These are phyloP conservation scores for Chrysolina oricalcia DNA, from an alignment of 2,888 invertebrate species.

Conservation along the genomic window DNA sequence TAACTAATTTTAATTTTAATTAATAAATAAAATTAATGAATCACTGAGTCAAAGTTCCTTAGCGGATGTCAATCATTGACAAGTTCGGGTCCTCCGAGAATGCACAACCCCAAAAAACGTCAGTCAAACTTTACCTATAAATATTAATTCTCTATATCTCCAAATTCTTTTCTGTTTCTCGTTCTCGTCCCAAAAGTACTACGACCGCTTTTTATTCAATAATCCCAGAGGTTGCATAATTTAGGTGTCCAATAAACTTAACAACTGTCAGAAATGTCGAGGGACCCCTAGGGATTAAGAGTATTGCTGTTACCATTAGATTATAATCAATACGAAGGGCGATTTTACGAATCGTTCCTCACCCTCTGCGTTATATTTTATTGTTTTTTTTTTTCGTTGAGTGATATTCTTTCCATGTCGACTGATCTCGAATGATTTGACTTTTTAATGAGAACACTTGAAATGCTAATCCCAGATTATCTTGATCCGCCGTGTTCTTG, in stretches of 20 bases:
- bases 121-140: constrained; percentile 2
- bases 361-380: constrained; percentile 36
- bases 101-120: neutral
- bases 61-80: no score
- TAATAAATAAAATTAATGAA: no score
- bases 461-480: constrained; percentile 10
- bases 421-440: constrained; percentile 6
- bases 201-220: constrained; percentile 6
- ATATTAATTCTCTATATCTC: neutral
- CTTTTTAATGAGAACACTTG: constrained; percentile 5
- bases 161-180: neutral
- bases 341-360: constrained; percentile 50
- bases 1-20: no score
- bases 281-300: constrained; percentile 43
- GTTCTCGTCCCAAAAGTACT: neutral
- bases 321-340: constrained; percentile 51
- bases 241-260: constrained; percentile 24
- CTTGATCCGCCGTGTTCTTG: neutral
- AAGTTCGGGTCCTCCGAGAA: no score
- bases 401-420: constrained; percentile 17
- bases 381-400: constrained; percentile 18
- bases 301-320: constrained; percentile 45
- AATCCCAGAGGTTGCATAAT: constrained; percentile 19
- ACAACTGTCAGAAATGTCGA: constrained; percentile 22
- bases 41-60: no score